These are phyloP conservation scores for Drosophila kanekoi DNA, from an alignment of 2,888 invertebrate genomes.

Conservation along the genomic window DNA sequence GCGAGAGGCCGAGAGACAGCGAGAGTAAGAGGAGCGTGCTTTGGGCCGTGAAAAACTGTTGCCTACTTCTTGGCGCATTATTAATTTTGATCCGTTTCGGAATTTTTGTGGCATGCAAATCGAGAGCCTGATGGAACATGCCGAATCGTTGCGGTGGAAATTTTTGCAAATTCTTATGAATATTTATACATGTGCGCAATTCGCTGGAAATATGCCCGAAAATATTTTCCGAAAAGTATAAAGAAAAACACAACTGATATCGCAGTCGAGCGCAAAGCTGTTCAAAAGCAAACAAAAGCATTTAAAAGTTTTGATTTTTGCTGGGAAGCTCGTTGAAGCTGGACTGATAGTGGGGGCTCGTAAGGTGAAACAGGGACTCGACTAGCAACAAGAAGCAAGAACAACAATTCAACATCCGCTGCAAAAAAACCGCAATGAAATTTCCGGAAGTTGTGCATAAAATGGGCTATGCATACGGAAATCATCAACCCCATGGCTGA, in stretches of 20 bases:
- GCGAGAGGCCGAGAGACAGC: too few species aligned
- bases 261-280: slow-evolving; percentile 13
- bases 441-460: slow-evolving; percentile 83
- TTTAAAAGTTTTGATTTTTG: slow-evolving; percentile 32
- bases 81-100: slow-evolving; percentile 35
- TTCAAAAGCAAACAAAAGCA: slow-evolving; percentile 34
- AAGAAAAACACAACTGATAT: background rate
- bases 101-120: slow-evolving; percentile 22
- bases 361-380: slow-evolving; percentile 25
- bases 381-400: slow-evolving; percentile 43
- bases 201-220: slow-evolving; percentile 13
- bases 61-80: slow-evolving; percentile 57
- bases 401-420: slow-evolving; percentile 61
- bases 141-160: slow-evolving; percentile 1
- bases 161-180: slow-evolving; percentile 26
- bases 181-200: slow-evolving; percentile 32
- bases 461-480: slow-evolving; percentile 83
- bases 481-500: slow-evolving; percentile 83
- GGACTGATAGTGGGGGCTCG: background rate
- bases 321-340: slow-evolving; percentile 8
- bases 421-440: slow-evolving; percentile 80
- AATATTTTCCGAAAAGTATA: slow-evolving; percentile 5
- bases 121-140: slow-evolving; percentile 2
- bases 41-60: slow-evolving; percentile 45
- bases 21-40: background rate